These are phyloP conservation scores for Carcharodon carcharias DNA, from an alignment of 2,797 vertebrate species.

Conservation along the genomic window DNA sequence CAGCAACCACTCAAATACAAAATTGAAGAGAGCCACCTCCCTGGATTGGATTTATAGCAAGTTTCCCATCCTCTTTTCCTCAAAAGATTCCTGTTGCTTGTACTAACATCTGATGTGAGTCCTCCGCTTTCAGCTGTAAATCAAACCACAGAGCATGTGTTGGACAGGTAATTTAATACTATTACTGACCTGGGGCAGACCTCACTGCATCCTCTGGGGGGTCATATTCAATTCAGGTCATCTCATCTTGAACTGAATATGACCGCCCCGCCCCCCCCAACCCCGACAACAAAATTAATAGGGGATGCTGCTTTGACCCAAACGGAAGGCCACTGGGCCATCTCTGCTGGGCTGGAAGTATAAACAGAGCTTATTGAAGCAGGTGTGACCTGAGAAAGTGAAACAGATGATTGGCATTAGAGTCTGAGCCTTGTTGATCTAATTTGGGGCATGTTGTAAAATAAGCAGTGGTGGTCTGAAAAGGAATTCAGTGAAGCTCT, in stretches of 20 bases:
- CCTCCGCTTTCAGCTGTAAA: background rate
- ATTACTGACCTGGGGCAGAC: constrained; percentile 25
- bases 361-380: background rate
- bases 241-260: constrained; percentile 33
- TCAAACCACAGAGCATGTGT: background rate
- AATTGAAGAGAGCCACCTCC: background rate
- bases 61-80: background rate
- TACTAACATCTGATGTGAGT: background rate
- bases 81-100: background rate
- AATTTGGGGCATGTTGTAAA: background rate
- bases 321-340: constrained; percentile 6
- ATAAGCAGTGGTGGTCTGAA: constrained; percentile 9
- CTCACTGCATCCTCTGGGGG: constrained; percentile 25
- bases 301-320: constrained; percentile 20
- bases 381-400: constrained; percentile 25
- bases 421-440: background rate
- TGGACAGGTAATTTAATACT: constrained; percentile 28
- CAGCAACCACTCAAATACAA: background rate
- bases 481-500: background rate
- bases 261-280: background rate
- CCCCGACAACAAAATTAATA: constrained; percentile 5
- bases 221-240: constrained; percentile 31
- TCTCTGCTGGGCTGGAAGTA: background rate
- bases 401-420: constrained; percentile 10
- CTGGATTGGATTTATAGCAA: background rate